Percentiles rank a stretch among this genome's conserved stretches.
Evolutionary conservation across 2,888 invertebrate genomes (phyloP).

Genomic region (Villa cingulata): DNA sequence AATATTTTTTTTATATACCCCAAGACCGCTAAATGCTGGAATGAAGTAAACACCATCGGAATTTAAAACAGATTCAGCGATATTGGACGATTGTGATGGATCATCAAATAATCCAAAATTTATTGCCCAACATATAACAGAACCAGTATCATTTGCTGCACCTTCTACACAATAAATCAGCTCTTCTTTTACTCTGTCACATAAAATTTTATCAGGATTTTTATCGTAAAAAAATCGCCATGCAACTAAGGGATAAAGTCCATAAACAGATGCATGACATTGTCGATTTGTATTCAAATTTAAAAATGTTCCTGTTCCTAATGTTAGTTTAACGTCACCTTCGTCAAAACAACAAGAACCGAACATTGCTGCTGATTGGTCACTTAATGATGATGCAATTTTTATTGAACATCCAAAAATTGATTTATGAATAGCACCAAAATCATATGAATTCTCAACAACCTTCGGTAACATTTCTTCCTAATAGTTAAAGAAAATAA

Average conservation of each 20-base stretch:
- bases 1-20: constrained; percentile 40
- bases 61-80: constrained; percentile 54
- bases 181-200: constrained; percentile 32
- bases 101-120: constrained; percentile 50
- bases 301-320: constrained; percentile 86
- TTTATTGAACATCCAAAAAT: constrained; percentile 67
- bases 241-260: constrained; percentile 82
- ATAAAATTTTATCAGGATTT: neutral
- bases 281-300: constrained; percentile 64
- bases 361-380: constrained; percentile 81
- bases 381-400: constrained; percentile 41
- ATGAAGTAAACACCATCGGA: constrained; percentile 73
- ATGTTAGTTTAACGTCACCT: constrained; percentile 72
- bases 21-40: constrained; percentile 79
- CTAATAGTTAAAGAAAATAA: too few relatives aligned
- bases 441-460: constrained; percentile 61
- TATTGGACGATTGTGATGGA: constrained; percentile 48
- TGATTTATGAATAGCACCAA: constrained; percentile 50
- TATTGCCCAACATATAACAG: constrained; percentile 74
- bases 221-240: constrained; percentile 45
- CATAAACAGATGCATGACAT: constrained; percentile 69
- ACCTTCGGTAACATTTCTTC: constrained; percentile 62
- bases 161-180: constrained; percentile 73
- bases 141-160: constrained; percentile 75
- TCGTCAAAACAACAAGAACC: constrained; percentile 68